These are phyloP conservation scores for Agapornis canus DNA, from an alignment of 2,797 vertebrate species.

Conservation along the genomic window DNA sequence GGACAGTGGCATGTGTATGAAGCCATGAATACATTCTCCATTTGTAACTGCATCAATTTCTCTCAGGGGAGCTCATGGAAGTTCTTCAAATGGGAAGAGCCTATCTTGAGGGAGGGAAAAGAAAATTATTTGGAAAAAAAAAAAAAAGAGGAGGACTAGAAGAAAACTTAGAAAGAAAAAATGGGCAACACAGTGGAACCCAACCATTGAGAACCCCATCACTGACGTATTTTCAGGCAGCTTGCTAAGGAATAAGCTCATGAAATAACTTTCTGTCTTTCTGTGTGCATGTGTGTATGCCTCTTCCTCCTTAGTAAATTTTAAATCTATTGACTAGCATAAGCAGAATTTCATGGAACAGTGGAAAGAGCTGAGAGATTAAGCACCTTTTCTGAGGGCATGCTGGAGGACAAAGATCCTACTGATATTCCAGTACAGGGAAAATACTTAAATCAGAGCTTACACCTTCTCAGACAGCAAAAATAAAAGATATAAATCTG, in stretches of 20 bases:
- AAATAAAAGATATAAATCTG: background rate
- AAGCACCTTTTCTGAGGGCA: background rate
- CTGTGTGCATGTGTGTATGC: background rate
- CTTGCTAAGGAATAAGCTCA: background rate
- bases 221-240: background rate
- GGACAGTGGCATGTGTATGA: background rate
- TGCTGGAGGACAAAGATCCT: background rate
- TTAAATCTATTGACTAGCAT: background rate
- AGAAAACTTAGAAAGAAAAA: background rate
- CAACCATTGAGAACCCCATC: background rate
- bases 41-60: background rate
- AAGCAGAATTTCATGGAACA: background rate
- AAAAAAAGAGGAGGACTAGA: background rate
- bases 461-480: background rate
- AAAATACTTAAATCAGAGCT: conserved; percentile 5
- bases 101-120: background rate
- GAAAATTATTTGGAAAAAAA: background rate
- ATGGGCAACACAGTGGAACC: background rate
- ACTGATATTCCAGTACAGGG: background rate
- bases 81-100: background rate
- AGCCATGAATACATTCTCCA: background rate
- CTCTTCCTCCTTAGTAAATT: background rate
- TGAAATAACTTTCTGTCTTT: background rate
- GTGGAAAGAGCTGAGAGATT: background rate
- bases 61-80: background rate